These are phyloP conservation scores for Crax fasciolata DNA, from an alignment of 2,797 vertebrate genomes.

Conservation along the genomic window DNA sequence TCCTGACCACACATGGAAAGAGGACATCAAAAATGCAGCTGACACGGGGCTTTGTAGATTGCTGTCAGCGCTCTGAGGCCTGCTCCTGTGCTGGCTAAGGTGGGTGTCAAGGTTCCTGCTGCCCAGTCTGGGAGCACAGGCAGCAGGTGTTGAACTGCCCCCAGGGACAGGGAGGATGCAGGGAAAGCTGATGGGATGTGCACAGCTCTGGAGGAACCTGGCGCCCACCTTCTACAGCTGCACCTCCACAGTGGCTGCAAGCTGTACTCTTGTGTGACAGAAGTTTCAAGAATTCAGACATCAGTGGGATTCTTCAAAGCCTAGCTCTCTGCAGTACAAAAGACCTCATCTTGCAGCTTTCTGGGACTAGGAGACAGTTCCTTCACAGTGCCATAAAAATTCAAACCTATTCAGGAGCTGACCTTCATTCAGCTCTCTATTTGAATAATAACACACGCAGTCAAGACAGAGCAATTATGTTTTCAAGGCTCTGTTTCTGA, in stretches of 20 bases:
- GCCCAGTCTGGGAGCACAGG: fast-evolving
- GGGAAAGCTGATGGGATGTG: not conserved
- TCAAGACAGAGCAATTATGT: not conserved
- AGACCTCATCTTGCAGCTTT: constrained; percentile 24
- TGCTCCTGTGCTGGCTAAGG: not conserved
- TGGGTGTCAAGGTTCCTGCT: fast-evolving
- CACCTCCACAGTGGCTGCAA: not conserved
- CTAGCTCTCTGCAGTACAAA: not conserved
- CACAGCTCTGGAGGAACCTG: constrained; percentile 1
- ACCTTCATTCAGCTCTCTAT: constrained; percentile 7
- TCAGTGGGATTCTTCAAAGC: constrained; percentile 37
- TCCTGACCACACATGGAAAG: not conserved
- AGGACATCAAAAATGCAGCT: not conserved
- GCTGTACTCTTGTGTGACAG: not conserved
- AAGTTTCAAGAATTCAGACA: not conserved
- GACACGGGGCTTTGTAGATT: not conserved
- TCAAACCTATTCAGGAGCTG: constrained; percentile 26
- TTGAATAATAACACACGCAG: constrained; percentile 19
- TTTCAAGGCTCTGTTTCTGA: constrained; percentile 32
- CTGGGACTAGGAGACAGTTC: not conserved
- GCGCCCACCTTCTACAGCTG: constrained; percentile 12
- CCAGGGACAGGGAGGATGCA: not conserved
- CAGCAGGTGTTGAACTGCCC: not conserved
- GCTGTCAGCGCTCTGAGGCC: not conserved
- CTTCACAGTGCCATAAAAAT: constrained; percentile 30